Conservation (phyloP, 2,888 invertebrate species). For the Lacanobia oleracea region DNA sequence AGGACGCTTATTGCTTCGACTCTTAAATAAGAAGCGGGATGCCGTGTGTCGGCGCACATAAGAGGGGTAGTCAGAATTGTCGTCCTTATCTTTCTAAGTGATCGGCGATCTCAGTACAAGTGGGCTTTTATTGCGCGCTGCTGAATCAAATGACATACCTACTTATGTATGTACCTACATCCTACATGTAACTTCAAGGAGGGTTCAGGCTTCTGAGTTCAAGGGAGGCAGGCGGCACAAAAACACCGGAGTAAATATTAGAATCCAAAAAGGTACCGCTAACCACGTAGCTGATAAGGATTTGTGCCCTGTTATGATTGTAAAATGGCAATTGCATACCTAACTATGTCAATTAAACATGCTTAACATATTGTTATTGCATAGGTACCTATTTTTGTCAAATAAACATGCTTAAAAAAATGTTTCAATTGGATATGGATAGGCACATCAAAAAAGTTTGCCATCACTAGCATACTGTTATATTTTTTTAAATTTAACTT, state of each 20-base stretch:
- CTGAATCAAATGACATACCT: constrained; percentile 37
- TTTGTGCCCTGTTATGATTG: constrained; percentile 9
- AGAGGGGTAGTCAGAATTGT: constrained; percentile 39
- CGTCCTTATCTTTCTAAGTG: constrained; percentile 46
- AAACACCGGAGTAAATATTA: constrained; percentile 9
- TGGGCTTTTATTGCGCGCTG: constrained; percentile 34
- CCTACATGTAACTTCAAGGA: neutral
- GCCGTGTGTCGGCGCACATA: constrained; percentile 46
- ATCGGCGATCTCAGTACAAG: constrained; percentile 50
- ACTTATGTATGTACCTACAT: neutral
- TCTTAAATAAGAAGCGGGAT: constrained; percentile 8
- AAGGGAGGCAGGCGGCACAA: constrained; percentile 5
- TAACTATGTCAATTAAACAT: neutral
- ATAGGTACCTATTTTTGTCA: neutral
- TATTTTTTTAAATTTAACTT: no score
- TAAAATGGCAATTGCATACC: neutral
- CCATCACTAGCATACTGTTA: no score
- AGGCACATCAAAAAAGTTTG: no score
- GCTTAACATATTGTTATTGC: neutral
- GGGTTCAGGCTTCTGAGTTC: neutral
- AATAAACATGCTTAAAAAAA: neutral
- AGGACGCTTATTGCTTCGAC: no score
- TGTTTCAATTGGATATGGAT: neutral
- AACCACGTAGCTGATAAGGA: constrained; percentile 6
- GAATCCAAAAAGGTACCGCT: neutral